A percentile compares a stretch with the other conserved stretches of the same genome.
These are phyloP conservation scores for Stenotaenia linearis DNA, from an alignment of 2,888 invertebrate genomes.

Conservation along the genomic window DNA sequence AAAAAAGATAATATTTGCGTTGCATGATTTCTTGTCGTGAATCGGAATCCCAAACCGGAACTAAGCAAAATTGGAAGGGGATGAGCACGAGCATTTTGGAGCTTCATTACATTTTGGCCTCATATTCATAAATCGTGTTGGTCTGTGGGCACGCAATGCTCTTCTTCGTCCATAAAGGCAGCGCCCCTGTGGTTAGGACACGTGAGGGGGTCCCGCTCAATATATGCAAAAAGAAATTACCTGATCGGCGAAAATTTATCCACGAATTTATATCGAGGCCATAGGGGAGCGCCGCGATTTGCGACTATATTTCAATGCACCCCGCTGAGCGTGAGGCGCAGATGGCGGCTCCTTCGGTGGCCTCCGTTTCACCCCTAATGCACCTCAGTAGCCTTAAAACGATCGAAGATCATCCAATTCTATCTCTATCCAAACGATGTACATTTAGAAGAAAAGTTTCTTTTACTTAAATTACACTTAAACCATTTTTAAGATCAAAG, in stretches of 20 bases:
- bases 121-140: not conserved
- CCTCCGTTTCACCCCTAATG: not conserved
- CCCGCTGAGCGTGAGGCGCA: not conserved
- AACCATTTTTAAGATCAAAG: too few species aligned
- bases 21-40: not conserved
- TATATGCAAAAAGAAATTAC: not conserved
- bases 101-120: not conserved
- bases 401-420: not conserved
- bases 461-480: too few species aligned
- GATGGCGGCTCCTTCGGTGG: not conserved
- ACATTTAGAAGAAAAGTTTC: too few species aligned
- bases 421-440: not conserved
- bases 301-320: not conserved
- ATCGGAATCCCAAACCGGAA: not conserved
- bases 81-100: not conserved
- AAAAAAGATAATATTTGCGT: not conserved
- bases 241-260: not conserved
- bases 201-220: not conserved
- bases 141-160: not conserved
- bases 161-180: not conserved
- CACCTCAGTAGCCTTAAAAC: not conserved
- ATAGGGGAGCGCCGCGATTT: not conserved
- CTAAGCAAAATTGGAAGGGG: not conserved
- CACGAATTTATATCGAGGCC: not conserved
- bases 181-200: not conserved